These are phyloP conservation scores for Lasioglossum albipes DNA, from an alignment of 1,140 invertebrate species.

Conservation along the genomic window DNA sequence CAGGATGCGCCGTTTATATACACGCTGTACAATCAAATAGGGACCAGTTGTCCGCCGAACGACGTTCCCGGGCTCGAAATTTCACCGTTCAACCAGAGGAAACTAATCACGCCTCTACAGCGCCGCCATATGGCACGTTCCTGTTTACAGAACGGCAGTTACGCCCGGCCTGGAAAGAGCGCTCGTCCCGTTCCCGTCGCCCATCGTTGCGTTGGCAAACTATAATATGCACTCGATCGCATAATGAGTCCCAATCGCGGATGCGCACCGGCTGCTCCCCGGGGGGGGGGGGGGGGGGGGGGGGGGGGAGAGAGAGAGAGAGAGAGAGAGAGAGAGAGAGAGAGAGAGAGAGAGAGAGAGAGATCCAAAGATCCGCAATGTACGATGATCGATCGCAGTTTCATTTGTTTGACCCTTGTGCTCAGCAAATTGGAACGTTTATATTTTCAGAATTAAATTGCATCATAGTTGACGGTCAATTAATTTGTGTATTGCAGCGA, in stretches of 20 bases:
- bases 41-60: not conserved
- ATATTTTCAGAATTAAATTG: too few species aligned
- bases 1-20: constrained; percentile 13
- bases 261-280: not conserved
- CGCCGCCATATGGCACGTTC: not conserved
- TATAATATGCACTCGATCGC: not conserved
- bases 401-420: too few species aligned
- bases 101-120: constrained; percentile 22
- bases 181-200: not conserved
- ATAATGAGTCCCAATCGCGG: not conserved
- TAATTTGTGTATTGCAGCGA: too few species aligned
- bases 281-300: too few species aligned
- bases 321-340: too few species aligned
- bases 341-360: too few species aligned
- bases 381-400: too few species aligned
- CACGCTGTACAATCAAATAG: constrained; percentile 15
- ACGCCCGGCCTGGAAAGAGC: not conserved
- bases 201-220: not conserved
- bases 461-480: too few species aligned
- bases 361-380: too few species aligned
- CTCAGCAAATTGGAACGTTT: too few species aligned
- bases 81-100: constrained; percentile 19
- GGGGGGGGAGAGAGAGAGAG: too few species aligned
- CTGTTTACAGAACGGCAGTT: constrained; percentile 1
- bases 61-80: not conserved